These are phyloP conservation scores for Sinodicranocentrus sp. DNA, from an alignment of 2,888 invertebrate genomes.

Conservation along the genomic window DNA sequence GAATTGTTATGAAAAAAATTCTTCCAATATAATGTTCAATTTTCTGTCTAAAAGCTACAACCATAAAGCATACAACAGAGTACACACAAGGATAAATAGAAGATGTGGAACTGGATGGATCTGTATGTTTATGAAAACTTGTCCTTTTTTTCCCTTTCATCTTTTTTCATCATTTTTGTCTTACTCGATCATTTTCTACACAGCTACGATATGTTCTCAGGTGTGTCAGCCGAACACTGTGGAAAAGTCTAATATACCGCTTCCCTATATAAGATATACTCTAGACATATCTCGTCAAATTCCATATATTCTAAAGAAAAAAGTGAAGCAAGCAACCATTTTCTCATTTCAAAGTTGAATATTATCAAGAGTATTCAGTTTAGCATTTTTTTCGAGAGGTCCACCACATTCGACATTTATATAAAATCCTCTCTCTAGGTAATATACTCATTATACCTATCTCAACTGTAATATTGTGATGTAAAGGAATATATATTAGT, in stretches of 20 bases:
- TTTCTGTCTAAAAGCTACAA: background rate
- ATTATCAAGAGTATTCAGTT: too few species aligned
- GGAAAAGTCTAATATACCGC: constrained; percentile 12
- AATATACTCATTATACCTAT: constrained; percentile 4
- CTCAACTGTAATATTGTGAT: background rate
- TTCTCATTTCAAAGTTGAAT: too few species aligned
- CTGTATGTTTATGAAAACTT: constrained; percentile 34
- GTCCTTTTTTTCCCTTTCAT: constrained; percentile 41
- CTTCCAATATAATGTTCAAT: background rate
- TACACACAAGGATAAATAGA: too few species aligned
- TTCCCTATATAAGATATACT: background rate
- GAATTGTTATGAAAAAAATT: too few species aligned
- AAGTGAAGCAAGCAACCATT: too few species aligned
- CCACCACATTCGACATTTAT: background rate
- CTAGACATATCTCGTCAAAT: background rate
- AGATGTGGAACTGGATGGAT: too few species aligned
- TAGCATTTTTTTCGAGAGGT: background rate
- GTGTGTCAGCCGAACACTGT: constrained; percentile 36
- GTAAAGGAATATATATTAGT: background rate
- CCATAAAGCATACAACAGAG: too few species aligned
- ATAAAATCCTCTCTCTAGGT: background rate
- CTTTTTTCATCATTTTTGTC: constrained; percentile 54
- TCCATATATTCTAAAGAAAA: too few species aligned
- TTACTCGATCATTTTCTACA: constrained; percentile 22
- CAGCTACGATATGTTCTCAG: constrained; percentile 44